A percentile compares a stretch with the other conserved stretches of the same genome.
These are phyloP conservation scores for Caretta caretta DNA, from an alignment of 2,113 vertebrate genomes.

Conservation along the genomic window DNA sequence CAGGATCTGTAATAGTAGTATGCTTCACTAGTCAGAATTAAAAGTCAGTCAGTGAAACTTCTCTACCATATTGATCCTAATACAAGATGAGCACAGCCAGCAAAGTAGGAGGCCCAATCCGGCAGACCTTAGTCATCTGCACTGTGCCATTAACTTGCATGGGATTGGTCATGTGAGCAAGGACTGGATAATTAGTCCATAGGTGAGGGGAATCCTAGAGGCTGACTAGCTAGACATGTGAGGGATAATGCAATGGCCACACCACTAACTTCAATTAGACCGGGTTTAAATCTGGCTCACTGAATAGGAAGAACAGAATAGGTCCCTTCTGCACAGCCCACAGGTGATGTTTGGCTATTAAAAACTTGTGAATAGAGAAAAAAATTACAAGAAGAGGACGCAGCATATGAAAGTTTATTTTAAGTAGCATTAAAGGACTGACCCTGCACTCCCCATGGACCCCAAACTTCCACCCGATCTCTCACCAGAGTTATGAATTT, in stretches of 20 bases:
- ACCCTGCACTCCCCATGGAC: not conserved
- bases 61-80: not conserved
- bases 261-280: not conserved
- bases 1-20: not conserved
- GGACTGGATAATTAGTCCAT: not conserved
- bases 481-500: not conserved
- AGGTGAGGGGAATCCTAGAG: not conserved
- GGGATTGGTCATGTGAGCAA: not conserved
- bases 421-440: not conserved
- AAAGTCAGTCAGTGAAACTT: not conserved
- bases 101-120: not conserved
- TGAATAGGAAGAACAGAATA: not conserved
- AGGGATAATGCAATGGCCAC: not conserved
- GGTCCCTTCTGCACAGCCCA: not conserved
- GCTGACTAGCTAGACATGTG: not conserved
- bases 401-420: not conserved
- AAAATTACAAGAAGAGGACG: not conserved
- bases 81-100: not conserved
- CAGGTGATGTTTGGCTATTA: rapidly evolving
- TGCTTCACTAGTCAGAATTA: not conserved
- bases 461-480: not conserved
- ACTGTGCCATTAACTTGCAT: not conserved
- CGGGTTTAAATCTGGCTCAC: not conserved
- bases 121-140: not conserved
- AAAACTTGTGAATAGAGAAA: not conserved